Percentiles rank a stretch among this genome's conserved stretches.
Conservation (phyloP, 37 sponge, comb jelly and placozoan genomes). For the Halisarca cf. caerulea region DNA sequence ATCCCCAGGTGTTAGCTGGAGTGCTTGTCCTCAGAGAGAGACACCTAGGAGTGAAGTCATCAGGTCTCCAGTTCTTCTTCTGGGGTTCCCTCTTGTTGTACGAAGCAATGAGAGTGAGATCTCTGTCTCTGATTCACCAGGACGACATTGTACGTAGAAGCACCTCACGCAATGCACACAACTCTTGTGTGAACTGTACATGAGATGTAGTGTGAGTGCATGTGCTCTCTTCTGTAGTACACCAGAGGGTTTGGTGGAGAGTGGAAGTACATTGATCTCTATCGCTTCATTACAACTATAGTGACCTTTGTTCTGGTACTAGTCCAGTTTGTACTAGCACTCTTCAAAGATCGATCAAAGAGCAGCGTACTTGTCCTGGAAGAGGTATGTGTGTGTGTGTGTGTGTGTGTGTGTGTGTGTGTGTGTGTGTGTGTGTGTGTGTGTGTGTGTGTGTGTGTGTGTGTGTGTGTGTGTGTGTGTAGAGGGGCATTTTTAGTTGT, state of each 20-base stretch:
- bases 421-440: no score
- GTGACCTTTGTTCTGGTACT: constrained; percentile 34
- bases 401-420: no score
- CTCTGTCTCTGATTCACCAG: constrained; percentile 41
- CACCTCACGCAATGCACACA: no score
- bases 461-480: no score
- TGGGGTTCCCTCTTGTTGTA: constrained; percentile 72
- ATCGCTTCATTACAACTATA: constrained; percentile 51
- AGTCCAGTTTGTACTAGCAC: constrained; percentile 62
- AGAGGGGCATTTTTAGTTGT: no score
- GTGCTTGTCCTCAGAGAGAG: constrained; percentile 46
- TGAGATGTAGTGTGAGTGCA: background rate
- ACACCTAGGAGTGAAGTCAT: constrained; percentile 52
- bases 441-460: no score
- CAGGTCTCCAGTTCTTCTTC: constrained; percentile 63
- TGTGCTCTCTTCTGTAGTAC: constrained; percentile 2
- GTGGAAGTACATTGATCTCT: constrained; percentile 28
- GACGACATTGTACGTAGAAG: constrained; percentile 48
- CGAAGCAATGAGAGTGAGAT: constrained; percentile 55
- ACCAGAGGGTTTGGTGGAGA: background rate
- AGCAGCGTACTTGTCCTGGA: background rate
- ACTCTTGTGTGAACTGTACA: background rate
- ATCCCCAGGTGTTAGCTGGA: constrained; percentile 37
- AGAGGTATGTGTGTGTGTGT: constrained; percentile 27
- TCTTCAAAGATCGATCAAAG: constrained; percentile 58